phyloP scores from a whole-genome alignment of 1,140 invertebrate genomes.

The Stenopsyche tienmushanensis region DNA sequence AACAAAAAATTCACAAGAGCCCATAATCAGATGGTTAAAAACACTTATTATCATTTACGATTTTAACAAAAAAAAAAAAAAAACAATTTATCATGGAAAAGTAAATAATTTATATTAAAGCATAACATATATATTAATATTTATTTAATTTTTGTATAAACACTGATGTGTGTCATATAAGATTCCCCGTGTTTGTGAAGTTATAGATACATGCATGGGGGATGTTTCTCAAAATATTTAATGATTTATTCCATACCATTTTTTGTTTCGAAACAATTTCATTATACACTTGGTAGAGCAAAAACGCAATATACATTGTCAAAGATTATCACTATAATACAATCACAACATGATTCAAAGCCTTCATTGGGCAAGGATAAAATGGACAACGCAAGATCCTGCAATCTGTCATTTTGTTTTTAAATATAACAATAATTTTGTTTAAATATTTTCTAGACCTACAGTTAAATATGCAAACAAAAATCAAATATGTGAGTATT shows the following conservation, averaged over 20 bases:
- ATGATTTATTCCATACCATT: not conserved
- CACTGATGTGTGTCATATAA: constrained; percentile 15
- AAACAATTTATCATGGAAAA: constrained; percentile 20
- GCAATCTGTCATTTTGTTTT: not conserved
- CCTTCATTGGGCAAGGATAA: not conserved
- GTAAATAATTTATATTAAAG: constrained; percentile 23
- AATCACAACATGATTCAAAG: constrained; percentile 14
- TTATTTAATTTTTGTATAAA: constrained; percentile 17
- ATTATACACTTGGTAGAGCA: too few relatives aligned
- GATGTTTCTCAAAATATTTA: not conserved
- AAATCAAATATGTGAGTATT: constrained; percentile 32
- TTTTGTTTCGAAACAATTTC: not conserved
- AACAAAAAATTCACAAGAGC: not conserved
- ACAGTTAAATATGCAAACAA: constrained; percentile 40
- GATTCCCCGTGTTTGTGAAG: not conserved
- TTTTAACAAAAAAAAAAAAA: constrained; percentile 11
- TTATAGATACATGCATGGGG: not conserved
- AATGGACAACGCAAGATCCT: not conserved
- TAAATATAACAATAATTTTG: not conserved
- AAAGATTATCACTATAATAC: constrained; percentile 9
- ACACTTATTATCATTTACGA: not conserved
- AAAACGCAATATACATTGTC: constrained; percentile 10
- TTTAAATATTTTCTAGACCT: not conserved
- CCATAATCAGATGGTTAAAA: too few relatives aligned
- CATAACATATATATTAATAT: constrained; percentile 18